phyloP scores from a whole-genome alignment of 2,888 invertebrate genomes.

The Synanthedon myopaeformis region DNA sequence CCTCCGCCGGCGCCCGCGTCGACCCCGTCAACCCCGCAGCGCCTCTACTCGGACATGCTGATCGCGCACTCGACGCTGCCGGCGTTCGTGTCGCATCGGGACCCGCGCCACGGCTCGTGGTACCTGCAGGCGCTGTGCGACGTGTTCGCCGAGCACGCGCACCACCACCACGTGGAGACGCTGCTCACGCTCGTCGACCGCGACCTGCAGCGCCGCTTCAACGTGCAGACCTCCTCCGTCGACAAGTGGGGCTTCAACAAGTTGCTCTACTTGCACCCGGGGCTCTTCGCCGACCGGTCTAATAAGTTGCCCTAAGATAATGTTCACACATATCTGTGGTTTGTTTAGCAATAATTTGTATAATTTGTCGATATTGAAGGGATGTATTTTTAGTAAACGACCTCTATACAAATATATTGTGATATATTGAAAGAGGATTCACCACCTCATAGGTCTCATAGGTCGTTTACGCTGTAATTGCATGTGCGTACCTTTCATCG shows the following conservation, averaged over 20 bases:
- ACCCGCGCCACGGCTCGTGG: slow-evolving; percentile 74
- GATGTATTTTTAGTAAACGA: no score
- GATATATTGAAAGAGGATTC: no score
- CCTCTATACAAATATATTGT: no score
- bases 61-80: slow-evolving; percentile 75
- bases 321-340: no score
- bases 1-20: slow-evolving; percentile 12
- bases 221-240: slow-evolving; percentile 73
- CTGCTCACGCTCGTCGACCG: slow-evolving; percentile 74
- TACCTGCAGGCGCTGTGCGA: slow-evolving; percentile 77
- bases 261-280: slow-evolving; percentile 76
- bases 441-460: no score
- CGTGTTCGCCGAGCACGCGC: slow-evolving; percentile 74
- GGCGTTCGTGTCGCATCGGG: slow-evolving; percentile 72
- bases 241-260: slow-evolving; percentile 76
- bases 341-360: no score
- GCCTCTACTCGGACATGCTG: slow-evolving; percentile 70
- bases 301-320: no score
- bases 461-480: no score
- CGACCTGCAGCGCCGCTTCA: slow-evolving; percentile 40
- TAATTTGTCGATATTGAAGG: no score
- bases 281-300: slow-evolving; percentile 46
- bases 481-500: no score
- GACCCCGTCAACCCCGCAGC: slow-evolving; percentile 10
- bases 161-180: slow-evolving; percentile 73